Base-by-base conservation (phyloP, 2,797 vertebrate species). In the Loriculus beryllinus region DNA sequence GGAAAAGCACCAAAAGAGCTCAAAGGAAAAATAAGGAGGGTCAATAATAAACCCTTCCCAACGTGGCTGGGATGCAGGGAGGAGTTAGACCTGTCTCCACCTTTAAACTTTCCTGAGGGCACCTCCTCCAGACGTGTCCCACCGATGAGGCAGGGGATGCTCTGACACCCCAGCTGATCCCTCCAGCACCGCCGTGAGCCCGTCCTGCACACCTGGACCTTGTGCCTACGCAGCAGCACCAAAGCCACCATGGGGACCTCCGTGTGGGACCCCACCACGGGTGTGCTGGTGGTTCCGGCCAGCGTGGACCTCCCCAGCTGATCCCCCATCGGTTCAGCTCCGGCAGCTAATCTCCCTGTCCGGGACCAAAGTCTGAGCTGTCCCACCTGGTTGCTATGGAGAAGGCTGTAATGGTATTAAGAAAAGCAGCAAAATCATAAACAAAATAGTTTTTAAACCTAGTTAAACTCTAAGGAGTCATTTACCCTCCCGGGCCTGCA, bases 361-460 rank as follows among this genome's bases (percentile, higher is more conserved):
- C 0, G 5, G 57, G 95, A 93, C 86, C 94, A 95, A 95, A 95
- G 93, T 95, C 96, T 96, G 90, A 72, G 86, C 80, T 1, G 2
- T 70, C 72, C 48, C 77, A 75, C 77, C 91, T 81, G 59, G 93
- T 95, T 96, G 68, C 88, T 69, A 87, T 95, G 93, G 95, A 85
- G 79, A 95, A 80, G 90, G 93, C 35, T 92, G 88, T 87, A 94
- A 90, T 85, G 78, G 90, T 84, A 52, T 95, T 92, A 92, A 56
- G 86, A 60, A 77, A 82, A 95, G 88, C 85, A 92, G 86, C 79
- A 60, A 82, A 90, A 93, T 70, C 26, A 11, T 84, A 59, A 28
- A 93, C 54, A 78, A 80, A 81, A 8, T 29, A 12, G 5, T 22
- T 91, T 92, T 84, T 2, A 65, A 79, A 71, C 14, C 42, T 92